phyloP scores from a whole-genome alignment of 2,113 vertebrate genomes.

The Tragelaphus imberbis region DNA sequence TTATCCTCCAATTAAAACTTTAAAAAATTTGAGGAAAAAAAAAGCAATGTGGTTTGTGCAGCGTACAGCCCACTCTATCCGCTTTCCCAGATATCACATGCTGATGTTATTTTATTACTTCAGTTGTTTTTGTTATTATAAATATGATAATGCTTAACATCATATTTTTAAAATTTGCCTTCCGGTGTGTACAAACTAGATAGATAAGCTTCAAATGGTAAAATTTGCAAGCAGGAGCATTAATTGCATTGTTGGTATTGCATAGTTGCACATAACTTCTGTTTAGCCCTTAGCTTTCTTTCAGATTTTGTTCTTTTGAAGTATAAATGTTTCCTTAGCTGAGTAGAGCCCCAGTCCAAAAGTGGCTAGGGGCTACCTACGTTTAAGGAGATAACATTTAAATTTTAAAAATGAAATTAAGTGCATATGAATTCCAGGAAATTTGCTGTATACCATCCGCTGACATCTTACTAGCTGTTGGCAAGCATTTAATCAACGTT shows the following conservation, averaged over 20 bases:
- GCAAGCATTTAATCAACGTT: slow-evolving; percentile 80
- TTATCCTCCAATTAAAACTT: not conserved
- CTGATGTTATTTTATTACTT: not conserved
- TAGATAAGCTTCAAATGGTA: not conserved
- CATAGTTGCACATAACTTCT: slow-evolving; percentile 12
- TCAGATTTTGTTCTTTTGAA: slow-evolving; percentile 62
- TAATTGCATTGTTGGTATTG: not conserved
- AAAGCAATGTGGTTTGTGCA: not conserved
- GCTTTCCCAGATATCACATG: not conserved
- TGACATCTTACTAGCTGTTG: slow-evolving; percentile 73
- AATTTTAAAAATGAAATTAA: slow-evolving; percentile 67
- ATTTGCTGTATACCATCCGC: slow-evolving; percentile 67
- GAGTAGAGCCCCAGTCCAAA: slow-evolving; percentile 48
- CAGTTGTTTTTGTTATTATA: not conserved
- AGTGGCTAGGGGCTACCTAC: slow-evolving; percentile 41
- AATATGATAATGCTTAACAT: not conserved
- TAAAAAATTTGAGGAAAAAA: not conserved
- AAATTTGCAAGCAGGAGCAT: not conserved
- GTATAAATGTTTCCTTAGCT: slow-evolving; percentile 55
- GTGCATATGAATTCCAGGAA: slow-evolving; percentile 66
- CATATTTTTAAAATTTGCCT: not conserved
- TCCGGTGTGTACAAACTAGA: not conserved
- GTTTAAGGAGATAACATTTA: slow-evolving; percentile 58
- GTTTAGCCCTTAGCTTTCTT: slow-evolving; percentile 44
- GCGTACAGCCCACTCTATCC: not conserved